Evolutionary conservation across 1,140 invertebrate species (phyloP), one percentile per base, ranked within the genome.

Genomic region (Alviniconcha marisindica): DNA sequence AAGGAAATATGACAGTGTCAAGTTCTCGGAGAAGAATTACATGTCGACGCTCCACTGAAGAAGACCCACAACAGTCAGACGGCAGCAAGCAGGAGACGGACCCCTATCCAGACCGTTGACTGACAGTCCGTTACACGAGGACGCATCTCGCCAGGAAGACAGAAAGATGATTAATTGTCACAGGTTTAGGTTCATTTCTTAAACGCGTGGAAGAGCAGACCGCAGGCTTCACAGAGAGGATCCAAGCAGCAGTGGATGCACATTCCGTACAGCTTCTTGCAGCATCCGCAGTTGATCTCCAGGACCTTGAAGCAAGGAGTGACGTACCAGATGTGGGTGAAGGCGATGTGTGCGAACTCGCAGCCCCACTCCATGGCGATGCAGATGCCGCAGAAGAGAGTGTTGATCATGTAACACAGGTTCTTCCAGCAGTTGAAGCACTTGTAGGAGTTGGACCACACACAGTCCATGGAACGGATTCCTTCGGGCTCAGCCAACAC

Each of bases 401-500:
- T 95, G 21, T 96, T 93, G 51, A 96, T 89, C 1, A 95, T 94
- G 93, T 97, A 97, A 89, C 96, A 96, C 87, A 94, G 95, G 88
- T 95, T 94, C 77, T 95, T 95, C 1, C 96, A 95, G 40, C 95
- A 91, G 36, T 94, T 93, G 92, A 96, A 97, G 88, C 96, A 96
- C 76, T 94, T 93, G 84, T 94, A 94, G 84, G 95, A 96, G 18
- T 96, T 92, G 36, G 94, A 94, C 96, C 96, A 97, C 54, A 95
- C 95, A 90, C 96, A 96, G 90, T 96, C 95, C 2, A 95, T 94
- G 85, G 95, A 96, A 60, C 96, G 93, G 3, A 95, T 95, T 4
- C 95, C 95, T 78, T 96, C 95, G 15, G 96, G 96, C 92, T 97
- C 96, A 0, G 95, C 96, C 51, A 96, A 95, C 56, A 96, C 94